Percentiles rank a stretch among this genome's conserved stretches.
Evolutionary conservation across 2,888 invertebrate species (phyloP).

Genomic region (Tuberolachnus salignus): DNA sequence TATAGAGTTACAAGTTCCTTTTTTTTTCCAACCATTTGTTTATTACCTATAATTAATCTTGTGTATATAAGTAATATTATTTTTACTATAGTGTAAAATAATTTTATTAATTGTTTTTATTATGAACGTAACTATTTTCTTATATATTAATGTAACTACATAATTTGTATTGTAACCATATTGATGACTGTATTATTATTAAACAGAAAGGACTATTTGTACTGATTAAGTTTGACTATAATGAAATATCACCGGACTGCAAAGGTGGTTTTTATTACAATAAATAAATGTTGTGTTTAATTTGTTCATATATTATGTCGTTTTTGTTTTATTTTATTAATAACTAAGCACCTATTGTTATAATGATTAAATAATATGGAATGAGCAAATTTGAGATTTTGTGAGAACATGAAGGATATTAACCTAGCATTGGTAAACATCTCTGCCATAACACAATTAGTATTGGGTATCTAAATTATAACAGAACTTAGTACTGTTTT

Average conservation of each 20-base stretch:
- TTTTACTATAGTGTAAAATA: slow-evolving; percentile 25
- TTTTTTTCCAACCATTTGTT: slow-evolving; percentile 29
- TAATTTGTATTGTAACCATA: slow-evolving; percentile 36
- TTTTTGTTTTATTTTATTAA: slow-evolving; percentile 3
- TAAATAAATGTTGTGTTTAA: slow-evolving; percentile 47
- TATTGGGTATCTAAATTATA: no score
- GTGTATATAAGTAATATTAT: slow-evolving; percentile 39
- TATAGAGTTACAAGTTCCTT: slow-evolving; percentile 55
- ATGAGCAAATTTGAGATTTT: neutral
- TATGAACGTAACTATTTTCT: slow-evolving; percentile 37
- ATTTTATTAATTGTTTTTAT: slow-evolving; percentile 29
- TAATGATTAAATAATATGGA: no score
- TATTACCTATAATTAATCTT: slow-evolving; percentile 10
- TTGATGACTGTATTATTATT: slow-evolving; percentile 21
- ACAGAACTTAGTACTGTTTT: no score
- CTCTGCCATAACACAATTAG: no score
- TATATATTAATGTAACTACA: neutral
- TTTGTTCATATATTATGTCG: slow-evolving; percentile 9
- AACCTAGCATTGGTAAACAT: neutral
- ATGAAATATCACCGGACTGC: slow-evolving; percentile 16
- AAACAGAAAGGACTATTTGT: slow-evolving; percentile 30
- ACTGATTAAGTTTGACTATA: slow-evolving; percentile 41
- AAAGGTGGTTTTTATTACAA: slow-evolving; percentile 36
- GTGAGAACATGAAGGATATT: neutral
- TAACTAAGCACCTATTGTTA: neutral